Evolutionary conservation across 2,113 vertebrate species (phyloP), one percentile per base, ranked within the genome.

Genomic region (Thymallus thymallus): DNA sequence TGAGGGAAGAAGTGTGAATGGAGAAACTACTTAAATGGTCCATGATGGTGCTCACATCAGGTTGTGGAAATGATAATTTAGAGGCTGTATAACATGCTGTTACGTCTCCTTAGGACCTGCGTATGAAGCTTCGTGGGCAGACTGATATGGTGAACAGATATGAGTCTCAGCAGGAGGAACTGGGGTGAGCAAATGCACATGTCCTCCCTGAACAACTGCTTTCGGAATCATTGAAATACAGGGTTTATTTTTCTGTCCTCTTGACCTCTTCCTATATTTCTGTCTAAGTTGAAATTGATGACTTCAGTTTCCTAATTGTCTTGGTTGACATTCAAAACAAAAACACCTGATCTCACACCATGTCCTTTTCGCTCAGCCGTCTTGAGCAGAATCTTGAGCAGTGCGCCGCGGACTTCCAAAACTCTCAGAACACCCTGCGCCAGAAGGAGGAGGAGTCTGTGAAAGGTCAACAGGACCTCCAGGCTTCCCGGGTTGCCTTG

Each of bases 101-200:
- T 60, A 2, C 22, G n/a, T 66, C 72, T 76, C 1, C 13, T 76
- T 66, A 92, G 92, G 91, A 92, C 73, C 88, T 92, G 10, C 88
- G 84, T 56, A 48, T 83, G 55, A 82, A 86, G 62, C 76, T 91
- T 13, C 41, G 82, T 76, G 94, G 95, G 10, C 94, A 92, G 72
- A 91, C 79, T 56, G 90, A 93, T 41, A 84, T 56, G 20, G 94
- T 95, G 67, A 89, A 85, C 41, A 68, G 76, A 14, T 65, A 92
- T 74, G 90, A 91, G 75, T 93, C 90, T 77, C 87, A 94, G 24
- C 74, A 92, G 56, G 88, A 93, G 81, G 93, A 94, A 86, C 86
- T 95, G 64, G 90, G 93, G 96, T 98, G 94, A 61, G 79, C 4
- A 60, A 67, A 71, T 2, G 0, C 20, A 45, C 35, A 22, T 41